These are phyloP conservation scores for Coregonus ussuriensis DNA, from an alignment of 2,797 vertebrate species.

Conservation along the genomic window DNA sequence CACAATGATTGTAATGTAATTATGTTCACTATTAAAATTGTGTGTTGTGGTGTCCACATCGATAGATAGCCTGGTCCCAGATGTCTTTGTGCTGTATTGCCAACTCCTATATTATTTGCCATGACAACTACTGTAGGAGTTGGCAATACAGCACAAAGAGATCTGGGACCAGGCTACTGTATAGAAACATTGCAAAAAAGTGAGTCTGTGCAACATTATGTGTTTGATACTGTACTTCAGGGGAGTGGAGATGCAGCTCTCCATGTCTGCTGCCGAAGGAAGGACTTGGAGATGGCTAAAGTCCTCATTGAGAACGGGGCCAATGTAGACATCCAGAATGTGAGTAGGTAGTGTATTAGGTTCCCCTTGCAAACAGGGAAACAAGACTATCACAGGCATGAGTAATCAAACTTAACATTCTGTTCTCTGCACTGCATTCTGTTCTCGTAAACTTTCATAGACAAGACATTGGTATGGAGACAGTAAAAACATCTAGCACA, in stretches of 20 bases:
- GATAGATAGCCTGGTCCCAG: no score
- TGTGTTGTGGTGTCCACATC: no score
- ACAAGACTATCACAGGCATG: background rate
- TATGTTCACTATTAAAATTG: background rate
- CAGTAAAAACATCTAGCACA: no score
- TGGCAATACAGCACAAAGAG: background rate
- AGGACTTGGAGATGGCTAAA: constrained; percentile 57
- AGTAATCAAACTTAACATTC: background rate
- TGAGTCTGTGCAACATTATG: background rate
- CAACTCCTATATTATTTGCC: no score
- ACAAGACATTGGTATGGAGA: background rate
- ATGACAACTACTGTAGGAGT: no score
- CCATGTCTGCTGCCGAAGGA: constrained; percentile 61
- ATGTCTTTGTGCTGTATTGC: no score
- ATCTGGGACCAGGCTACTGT: background rate
- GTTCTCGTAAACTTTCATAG: background rate
- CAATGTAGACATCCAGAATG: constrained; percentile 36
- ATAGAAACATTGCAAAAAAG: background rate
- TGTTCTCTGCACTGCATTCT: background rate
- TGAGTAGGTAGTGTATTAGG: background rate
- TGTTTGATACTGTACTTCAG: constrained; percentile 36
- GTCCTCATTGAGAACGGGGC: constrained; percentile 60
- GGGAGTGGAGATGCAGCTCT: constrained; percentile 55
- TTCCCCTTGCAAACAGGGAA: background rate
- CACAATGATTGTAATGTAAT: background rate